Base-by-base conservation (phyloP, 1,140 invertebrate species). In the Thaumetopoea pityocampa region DNA sequence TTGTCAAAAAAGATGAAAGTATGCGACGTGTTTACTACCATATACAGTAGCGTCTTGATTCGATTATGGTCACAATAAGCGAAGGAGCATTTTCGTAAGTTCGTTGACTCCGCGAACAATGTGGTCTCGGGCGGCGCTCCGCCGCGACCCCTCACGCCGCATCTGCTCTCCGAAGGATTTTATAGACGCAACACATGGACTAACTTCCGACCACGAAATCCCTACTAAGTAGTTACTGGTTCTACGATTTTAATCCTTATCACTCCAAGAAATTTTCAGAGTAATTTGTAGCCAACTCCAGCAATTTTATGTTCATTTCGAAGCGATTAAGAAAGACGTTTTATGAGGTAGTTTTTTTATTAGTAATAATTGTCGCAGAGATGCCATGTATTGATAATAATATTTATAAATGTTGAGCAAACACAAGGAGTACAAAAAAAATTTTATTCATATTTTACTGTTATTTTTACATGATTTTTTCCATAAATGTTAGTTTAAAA, bases 41-140 rank as follows among this genome's bases (percentile, higher is more conserved):
- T 83, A 76, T 72, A 71, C 47, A 73, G 71, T 45, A 45, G 55
- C 34, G 53, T 63, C 50, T 61, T 67, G 62, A 78, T 73, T 79
- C 74, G 72, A 80, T 79, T 80, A 77, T 77, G 72, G 70, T 41
- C 64, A 83, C 70, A 79, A 73, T 82, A 69, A 71, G 73, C 69
- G 64, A 69, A 65, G 66, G 67, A 69, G 61, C 65, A 69, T 83
- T 83, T 83, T 83, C 48, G 79, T 70, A 70, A 80, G 79, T 80
- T 83, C 79, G 64, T 68, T 79, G 79, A 83, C 79, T 70, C 47
- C 41, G 65, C 57, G 67, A 74, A 83, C 79, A 83, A 79, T 83
- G 73, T 76, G 66, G 52, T 52, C 50, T 56, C 57, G 57, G 62
- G 65, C 59, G 27, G 29, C 34, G 41, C 32, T 29, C 42, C 53